These are phyloP conservation scores for Heterocephalus glaber DNA, from an alignment of 2,113 vertebrate species.

Conservation along the genomic window DNA sequence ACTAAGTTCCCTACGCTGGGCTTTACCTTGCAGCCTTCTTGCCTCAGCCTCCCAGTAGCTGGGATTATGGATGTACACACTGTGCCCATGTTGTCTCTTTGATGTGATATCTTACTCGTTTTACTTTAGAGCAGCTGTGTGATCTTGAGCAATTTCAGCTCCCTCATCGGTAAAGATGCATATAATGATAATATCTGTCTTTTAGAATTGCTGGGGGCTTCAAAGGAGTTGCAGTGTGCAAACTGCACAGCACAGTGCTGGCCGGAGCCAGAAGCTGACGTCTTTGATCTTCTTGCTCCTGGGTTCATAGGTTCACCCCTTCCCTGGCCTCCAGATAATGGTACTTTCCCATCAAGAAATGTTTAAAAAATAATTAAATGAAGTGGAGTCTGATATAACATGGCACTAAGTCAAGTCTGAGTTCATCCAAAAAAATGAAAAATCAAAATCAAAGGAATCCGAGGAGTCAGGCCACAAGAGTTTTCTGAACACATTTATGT, in stretches of 20 bases:
- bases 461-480: neutral
- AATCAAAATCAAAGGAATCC: neutral
- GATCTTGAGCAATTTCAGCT: neutral
- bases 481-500: neutral
- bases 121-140: neutral
- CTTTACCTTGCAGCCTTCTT: neutral
- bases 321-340: neutral
- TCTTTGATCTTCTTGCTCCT: neutral
- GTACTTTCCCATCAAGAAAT: conserved; percentile 11
- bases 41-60: neutral
- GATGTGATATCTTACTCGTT: neutral
- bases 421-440: neutral
- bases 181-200: neutral
- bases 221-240: neutral
- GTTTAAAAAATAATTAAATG: conserved; percentile 1
- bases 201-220: neutral
- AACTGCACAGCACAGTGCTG: too few relatives aligned
- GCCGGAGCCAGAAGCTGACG: neutral
- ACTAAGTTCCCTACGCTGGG: neutral
- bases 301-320: neutral
- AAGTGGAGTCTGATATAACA: neutral
- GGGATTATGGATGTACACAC: neutral
- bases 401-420: neutral
- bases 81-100: neutral
- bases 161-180: neutral